These are phyloP conservation scores for Valencia hispanica DNA, from an alignment of 2,797 vertebrate genomes.

Conservation along the genomic window DNA sequence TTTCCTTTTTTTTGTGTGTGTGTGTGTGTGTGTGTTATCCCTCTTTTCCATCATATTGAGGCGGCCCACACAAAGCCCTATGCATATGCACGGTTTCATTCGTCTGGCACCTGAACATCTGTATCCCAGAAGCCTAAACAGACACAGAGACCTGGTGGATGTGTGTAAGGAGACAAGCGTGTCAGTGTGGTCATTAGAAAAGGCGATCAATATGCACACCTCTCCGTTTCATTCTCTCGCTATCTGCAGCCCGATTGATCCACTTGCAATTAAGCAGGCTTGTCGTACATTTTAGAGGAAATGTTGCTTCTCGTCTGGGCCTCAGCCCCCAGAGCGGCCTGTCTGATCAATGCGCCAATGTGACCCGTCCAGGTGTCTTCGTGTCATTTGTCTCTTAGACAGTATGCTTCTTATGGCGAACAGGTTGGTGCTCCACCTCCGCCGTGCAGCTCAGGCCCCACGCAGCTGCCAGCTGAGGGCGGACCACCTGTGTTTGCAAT, in stretches of 20 bases:
- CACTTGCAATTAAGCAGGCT: constrained; percentile 70
- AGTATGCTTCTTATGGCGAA: constrained; percentile 58
- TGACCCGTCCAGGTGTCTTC: constrained; percentile 66
- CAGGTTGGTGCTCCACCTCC: constrained; percentile 21
- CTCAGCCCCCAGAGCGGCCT: constrained; percentile 36
- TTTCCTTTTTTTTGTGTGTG: constrained; percentile 3
- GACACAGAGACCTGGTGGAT: constrained; percentile 20
- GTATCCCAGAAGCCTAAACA: not conserved
- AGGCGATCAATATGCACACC: constrained; percentile 62
- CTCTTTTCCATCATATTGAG: constrained; percentile 10
- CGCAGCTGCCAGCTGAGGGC: constrained; percentile 54
- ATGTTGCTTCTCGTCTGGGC: constrained; percentile 55
- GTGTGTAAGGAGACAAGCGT: constrained; percentile 42
- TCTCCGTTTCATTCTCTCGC: constrained; percentile 57
- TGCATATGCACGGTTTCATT: constrained; percentile 12
- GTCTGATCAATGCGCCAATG: constrained; percentile 60
- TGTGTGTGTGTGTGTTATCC: too few relatives aligned
- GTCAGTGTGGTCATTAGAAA: constrained; percentile 65
- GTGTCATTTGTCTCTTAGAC: constrained; percentile 35
- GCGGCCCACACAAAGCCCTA: constrained; percentile 17
- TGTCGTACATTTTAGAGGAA: constrained; percentile 77
- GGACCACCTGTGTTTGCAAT: constrained; percentile 62
- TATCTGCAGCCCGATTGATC: constrained; percentile 75
- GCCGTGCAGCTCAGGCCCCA: constrained; percentile 35
- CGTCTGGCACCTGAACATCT: not conserved